These are phyloP conservation scores for Enteromius mattozi DNA, from an alignment of 2,797 vertebrate species.

Conservation along the genomic window DNA sequence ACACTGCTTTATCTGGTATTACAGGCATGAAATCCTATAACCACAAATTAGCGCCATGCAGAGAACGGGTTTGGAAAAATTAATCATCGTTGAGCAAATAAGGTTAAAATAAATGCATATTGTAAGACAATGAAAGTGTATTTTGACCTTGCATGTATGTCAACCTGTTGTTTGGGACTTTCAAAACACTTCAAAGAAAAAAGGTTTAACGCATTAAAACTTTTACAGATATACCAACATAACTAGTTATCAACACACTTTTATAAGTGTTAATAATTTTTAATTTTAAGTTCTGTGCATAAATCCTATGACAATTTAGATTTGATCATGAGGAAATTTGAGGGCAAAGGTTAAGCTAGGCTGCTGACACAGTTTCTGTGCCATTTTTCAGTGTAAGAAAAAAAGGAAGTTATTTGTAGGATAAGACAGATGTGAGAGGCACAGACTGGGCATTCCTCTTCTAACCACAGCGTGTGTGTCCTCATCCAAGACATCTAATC, in stretches of 20 bases:
- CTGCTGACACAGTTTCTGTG: conserved; percentile 10
- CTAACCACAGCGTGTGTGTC: conserved; percentile 62
- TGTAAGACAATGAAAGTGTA: no score
- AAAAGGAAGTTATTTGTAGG: conserved; percentile 28
- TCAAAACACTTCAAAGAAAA: neutral
- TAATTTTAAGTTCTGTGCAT: neutral
- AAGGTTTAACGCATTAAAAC: neutral
- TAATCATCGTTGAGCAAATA: no score
- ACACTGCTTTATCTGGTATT: no score
- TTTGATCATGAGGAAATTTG: neutral
- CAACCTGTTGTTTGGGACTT: no score
- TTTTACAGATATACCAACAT: neutral
- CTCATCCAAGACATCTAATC: conserved; percentile 64
- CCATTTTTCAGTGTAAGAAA: neutral
- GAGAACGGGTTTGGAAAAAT: no score
- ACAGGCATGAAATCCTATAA: no score
- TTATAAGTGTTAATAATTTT: neutral
- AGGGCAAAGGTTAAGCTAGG: conserved; percentile 10
- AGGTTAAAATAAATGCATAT: no score
- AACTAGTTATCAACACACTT: neutral
- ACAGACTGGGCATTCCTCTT: conserved; percentile 66
- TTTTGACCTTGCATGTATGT: no score
- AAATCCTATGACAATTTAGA: neutral
- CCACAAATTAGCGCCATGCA: no score
- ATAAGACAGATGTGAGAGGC: conserved; percentile 40